Conservation (phyloP, 2,888 invertebrate genomes). For the Auanema sp. region DNA sequence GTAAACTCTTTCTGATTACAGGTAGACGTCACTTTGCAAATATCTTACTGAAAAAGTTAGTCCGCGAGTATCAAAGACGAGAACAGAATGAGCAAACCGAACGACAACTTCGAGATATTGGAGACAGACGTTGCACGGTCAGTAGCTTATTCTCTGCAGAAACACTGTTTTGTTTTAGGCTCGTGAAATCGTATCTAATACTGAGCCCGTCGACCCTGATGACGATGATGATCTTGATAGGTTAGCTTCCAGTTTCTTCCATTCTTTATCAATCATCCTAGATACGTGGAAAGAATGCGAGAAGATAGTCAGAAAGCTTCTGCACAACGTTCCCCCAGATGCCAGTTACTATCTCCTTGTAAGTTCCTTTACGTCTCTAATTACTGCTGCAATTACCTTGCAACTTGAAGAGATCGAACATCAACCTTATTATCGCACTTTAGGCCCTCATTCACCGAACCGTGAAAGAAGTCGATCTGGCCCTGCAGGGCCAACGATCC, state of each 20-base stretch:
- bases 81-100: slow-evolving; percentile 47
- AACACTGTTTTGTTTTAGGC: slow-evolving; percentile 27
- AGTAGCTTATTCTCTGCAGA: neutral
- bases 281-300: slow-evolving; percentile 9
- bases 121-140: slow-evolving; percentile 37
- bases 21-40: slow-evolving; percentile 23
- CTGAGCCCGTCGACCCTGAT: slow-evolving; percentile 40
- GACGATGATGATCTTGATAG: slow-evolving; percentile 42
- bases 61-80: slow-evolving; percentile 28
- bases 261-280: no score
- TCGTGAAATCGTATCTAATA: slow-evolving; percentile 45
- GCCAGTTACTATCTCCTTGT: neutral
- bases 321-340: slow-evolving; percentile 3
- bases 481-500: neutral
- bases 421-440: neutral
- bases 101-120: slow-evolving; percentile 44
- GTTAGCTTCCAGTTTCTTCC: no score
- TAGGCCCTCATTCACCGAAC: neutral
- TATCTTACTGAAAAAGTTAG: slow-evolving; percentile 39
- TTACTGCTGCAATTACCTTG: neutral
- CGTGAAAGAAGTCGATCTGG: slow-evolving; percentile 1
- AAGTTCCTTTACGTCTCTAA: neutral
- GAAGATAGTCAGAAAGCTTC: slow-evolving; percentile 5
- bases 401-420: neutral
- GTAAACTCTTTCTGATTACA: neutral